Evolutionary conservation across 2,113 vertebrate genomes (phyloP), one percentile per base, ranked within the genome.

Genomic region (Polypterus senegalus): DNA sequence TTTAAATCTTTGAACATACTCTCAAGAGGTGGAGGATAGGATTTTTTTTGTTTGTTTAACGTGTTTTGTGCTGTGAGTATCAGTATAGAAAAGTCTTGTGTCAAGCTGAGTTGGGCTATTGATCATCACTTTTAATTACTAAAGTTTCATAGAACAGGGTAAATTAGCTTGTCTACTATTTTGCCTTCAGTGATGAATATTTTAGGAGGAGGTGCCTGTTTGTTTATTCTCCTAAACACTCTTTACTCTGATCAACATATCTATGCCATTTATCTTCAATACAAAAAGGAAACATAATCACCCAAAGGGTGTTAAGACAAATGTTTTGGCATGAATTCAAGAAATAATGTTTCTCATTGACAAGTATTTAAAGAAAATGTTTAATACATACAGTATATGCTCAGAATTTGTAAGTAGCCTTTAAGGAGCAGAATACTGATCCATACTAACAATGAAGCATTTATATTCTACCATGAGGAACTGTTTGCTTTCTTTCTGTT

Each of bases 121-220:
- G 85, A 86, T 88, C 83, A 84, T 86, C 79, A 83, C 77, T 88
- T 88, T 86, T 88, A 88, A 88, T 86, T 86, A 88, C 86, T 82
- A 80, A 76, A 73, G 84, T 82, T 76, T 75, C 79, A 78, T 76
- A 76, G 64, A 77, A 75, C 76, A 79, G 80, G 80, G 81, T 86
- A 86, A 86, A 86, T 86, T 81, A 86, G 84, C 84, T 85, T 74
- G 69, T 78, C 77, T 74, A 53, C 70, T 72, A 69, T 79, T 78
- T 76, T 27, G 74, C 79, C 70, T 82, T 81, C 78, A 84, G 77
- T 80, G 82, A 86, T 86, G 83, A 83, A 86, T 86, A 88, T 88
- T 86, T 86, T 79, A 86, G 67, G 74, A 77, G 69, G 71, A 49
- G 60, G 63, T 77, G 77, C 71, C 76, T 76, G 74, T 77, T 82